Percentiles rank a stretch among this genome's conserved stretches.
Evolutionary conservation across 2,113 vertebrate species (phyloP).

Genomic region (Nipponia nippon): DNA sequence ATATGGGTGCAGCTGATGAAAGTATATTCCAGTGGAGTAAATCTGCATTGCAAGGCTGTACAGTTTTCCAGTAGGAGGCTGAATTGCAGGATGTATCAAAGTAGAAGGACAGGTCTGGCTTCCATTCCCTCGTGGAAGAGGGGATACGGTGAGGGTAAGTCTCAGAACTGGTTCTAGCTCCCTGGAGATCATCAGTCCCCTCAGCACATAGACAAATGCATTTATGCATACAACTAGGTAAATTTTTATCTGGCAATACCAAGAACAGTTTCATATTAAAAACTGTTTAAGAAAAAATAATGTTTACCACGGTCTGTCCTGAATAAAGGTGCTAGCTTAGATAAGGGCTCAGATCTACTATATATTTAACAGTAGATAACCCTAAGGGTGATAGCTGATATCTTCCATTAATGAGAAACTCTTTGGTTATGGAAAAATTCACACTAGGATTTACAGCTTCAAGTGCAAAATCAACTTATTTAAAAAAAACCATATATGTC

Average conservation of each 20-base stretch:
- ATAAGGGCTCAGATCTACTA: not conserved
- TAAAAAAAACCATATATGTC: not conserved
- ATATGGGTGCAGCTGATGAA: not conserved
- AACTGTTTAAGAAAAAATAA: not conserved
- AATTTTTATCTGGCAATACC: not conserved
- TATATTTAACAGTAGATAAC: not conserved
- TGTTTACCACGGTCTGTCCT: not conserved
- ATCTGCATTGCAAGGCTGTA: not conserved
- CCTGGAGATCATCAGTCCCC: not conserved
- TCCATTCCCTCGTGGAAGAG: not conserved
- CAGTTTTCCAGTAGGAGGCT: not conserved
- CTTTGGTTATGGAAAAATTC: not conserved
- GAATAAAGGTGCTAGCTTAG: not conserved
- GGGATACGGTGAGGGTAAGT: not conserved
- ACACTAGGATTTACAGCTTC: not conserved
- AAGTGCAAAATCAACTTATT: conserved; percentile 1
- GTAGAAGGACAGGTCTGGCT: not conserved
- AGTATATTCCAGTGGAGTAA: not conserved
- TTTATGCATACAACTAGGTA: not conserved
- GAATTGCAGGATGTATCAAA: not conserved
- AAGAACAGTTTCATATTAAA: not conserved
- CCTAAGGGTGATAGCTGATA: not conserved
- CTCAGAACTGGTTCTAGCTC: not conserved
- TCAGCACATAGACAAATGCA: not conserved
- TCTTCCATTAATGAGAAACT: not conserved